A percentile compares a stretch with the other conserved stretches of the same genome.
These are phyloP conservation scores for Bubo scandiacus DNA, from an alignment of 2,113 vertebrate genomes.

Conservation along the genomic window DNA sequence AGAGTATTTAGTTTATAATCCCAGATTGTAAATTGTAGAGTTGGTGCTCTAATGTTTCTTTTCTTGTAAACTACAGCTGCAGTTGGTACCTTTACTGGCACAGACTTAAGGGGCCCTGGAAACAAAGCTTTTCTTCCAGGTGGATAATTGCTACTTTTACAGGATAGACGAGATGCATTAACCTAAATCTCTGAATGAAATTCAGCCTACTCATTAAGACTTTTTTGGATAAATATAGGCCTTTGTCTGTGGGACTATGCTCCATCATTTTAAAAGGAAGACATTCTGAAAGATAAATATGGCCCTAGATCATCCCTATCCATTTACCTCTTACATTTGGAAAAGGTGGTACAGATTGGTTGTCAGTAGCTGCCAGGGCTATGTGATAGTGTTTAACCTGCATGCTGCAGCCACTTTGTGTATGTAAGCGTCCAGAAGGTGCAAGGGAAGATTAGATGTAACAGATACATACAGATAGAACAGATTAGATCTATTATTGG, in stretches of 20 bases:
- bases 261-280: constrained; percentile 4
- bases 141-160: neutral
- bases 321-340: neutral
- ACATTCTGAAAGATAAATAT: neutral
- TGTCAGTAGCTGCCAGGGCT: neutral
- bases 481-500: neutral
- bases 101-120: neutral
- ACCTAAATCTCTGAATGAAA: neutral
- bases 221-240: neutral
- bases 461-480: too few relatives aligned
- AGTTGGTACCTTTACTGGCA: neutral
- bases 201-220: neutral
- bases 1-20: neutral
- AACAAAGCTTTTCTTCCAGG: neutral
- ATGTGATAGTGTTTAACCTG: neutral
- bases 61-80: neutral
- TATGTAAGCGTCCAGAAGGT: neutral
- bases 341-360: neutral
- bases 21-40: neutral
- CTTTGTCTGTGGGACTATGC: neutral
- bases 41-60: neutral
- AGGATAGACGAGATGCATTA: neutral
- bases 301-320: neutral
- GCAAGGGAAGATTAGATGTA: neutral
- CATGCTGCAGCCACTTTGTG: neutral